Base-by-base conservation (phyloP, 1,140 invertebrate species). In the Heterodera schachtii region DNA sequence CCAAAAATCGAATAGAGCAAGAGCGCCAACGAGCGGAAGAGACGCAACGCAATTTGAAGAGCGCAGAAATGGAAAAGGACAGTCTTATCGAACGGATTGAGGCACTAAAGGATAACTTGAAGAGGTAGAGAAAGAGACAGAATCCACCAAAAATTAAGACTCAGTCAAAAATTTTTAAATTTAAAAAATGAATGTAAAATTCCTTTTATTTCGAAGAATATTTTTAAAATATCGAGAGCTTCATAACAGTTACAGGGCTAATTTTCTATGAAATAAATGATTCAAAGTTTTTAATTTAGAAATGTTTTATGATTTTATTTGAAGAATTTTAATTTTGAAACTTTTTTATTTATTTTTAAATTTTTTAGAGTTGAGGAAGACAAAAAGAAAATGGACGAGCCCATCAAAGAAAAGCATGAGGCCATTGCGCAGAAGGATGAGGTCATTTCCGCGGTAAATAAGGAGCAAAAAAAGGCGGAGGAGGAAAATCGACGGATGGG, bases 401-500 rank as follows among this genome's bases (percentile, higher is more conserved):
- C 73, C n/a, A 86, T 86, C 31, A 57, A 80, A 31, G 73, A 78
- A 66, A 44, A 83, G n/a, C 83, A 86, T 71, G 84, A 86, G 69
- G 86, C 78, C n/a, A 86, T 86, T 74, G 78, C 78, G 1, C 83
- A 86, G 47, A 82, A 86, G 57, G 81, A 82, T 60, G 83, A 84
- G 64, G 78, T 46, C 19, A 84, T 84, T 60, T 79, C 84, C 19
- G 69, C 79, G 21, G 60, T 67, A 31, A 84, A 86, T 66, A 80
- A 73, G 4, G 84, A 86, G 44, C 83, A 81, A 43, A 86, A 86
- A 69, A 60, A 49, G 21, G 79, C 78, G 46, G 84, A 86, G 64
- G 84, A 86, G 76, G 86, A 87, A 69, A 86, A 86, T 69, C 77
- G 84, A 64, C 80, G 67, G 67, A 41, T 85, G 21, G 86, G 81